Conservation (phyloP, 2,113 vertebrate species). For the Sprattus sprattus region DNA sequence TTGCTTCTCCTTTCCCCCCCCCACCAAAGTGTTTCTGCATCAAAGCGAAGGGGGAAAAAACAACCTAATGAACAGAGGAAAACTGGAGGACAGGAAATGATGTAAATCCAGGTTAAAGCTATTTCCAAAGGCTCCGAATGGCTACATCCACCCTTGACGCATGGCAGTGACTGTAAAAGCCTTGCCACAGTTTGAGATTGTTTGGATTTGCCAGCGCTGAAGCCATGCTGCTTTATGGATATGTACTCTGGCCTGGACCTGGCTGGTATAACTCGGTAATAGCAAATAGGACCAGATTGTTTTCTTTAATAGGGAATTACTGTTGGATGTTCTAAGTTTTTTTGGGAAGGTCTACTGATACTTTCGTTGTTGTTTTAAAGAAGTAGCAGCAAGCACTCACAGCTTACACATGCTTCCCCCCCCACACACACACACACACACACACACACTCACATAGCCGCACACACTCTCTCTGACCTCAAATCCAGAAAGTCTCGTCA, state of each 20-base stretch:
- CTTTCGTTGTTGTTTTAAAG: neutral
- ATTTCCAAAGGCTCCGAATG: neutral
- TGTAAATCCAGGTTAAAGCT: neutral
- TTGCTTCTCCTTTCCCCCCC: neutral
- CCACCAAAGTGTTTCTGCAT: neutral
- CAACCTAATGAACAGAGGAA: neutral
- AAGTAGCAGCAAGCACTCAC: neutral
- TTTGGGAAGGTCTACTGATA: neutral
- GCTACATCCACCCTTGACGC: neutral
- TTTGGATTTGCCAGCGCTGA: neutral
- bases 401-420: neutral
- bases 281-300: neutral
- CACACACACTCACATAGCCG: neutral
- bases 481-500: neutral
- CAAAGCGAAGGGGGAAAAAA: neutral
- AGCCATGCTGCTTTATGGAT: neutral
- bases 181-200: neutral
- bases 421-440: slow-evolving; percentile 5
- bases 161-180: neutral
- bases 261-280: neutral
- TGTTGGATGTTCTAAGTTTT: neutral
- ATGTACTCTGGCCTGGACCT: neutral
- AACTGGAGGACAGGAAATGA: neutral
- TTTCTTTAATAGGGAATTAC: neutral
- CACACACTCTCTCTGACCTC: neutral